Evolutionary conservation across 2,113 vertebrate genomes (phyloP).

Genomic region (Stigmatopora argus): DNA sequence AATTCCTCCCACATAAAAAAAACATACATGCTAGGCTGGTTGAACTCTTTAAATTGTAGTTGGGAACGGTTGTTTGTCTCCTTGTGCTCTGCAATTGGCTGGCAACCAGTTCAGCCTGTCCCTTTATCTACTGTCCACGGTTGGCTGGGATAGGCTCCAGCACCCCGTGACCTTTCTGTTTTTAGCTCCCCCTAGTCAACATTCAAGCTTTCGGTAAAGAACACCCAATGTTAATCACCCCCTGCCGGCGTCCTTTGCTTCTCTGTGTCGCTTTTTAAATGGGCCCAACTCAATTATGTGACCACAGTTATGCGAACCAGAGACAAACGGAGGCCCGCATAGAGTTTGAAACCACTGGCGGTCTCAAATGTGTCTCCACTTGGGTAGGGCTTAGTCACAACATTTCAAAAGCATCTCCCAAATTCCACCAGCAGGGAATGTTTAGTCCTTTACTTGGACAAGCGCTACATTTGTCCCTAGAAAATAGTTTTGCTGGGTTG

Average conservation of each 20-base stretch:
- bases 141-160: no score
- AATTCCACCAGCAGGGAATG: constrained; percentile 22
- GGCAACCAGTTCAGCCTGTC: no score
- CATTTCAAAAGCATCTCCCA: constrained; percentile 52
- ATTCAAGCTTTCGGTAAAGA: constrained; percentile 1
- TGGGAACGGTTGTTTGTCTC: no score
- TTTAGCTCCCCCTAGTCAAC: background rate
- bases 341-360: constrained; percentile 38
- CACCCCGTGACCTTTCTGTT: background rate
- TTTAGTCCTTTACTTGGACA: constrained; percentile 16
- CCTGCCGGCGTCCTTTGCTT: constrained; percentile 20
- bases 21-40: no score
- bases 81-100: no score
- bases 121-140: no score
- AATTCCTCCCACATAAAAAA: no score
- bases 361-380: constrained; percentile 28
- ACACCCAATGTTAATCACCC: constrained; percentile 1
- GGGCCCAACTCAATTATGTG: constrained; percentile 47
- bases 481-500: constrained; percentile 24
- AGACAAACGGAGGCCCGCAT: constrained; percentile 43
- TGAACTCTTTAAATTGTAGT: no score
- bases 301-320: constrained; percentile 53
- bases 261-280: constrained; percentile 47
- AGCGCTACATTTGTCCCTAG: constrained; percentile 23
- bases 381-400: constrained; percentile 37